Evolutionary conservation across 2,888 invertebrate genomes (phyloP).

Genomic region (Brachylomia viminalis): DNA sequence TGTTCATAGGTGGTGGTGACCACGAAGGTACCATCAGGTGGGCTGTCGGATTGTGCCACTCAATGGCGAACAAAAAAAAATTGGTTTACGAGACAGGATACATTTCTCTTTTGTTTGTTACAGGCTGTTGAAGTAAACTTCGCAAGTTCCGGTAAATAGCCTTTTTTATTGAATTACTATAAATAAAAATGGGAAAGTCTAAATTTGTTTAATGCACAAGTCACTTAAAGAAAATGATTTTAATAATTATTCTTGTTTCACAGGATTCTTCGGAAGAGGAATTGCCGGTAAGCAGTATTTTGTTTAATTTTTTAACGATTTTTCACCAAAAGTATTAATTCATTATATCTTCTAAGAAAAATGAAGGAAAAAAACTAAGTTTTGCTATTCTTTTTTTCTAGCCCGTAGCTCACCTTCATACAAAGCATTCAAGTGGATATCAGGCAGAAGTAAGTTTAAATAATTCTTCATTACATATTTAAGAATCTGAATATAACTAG

Average conservation of each 20-base stretch:
- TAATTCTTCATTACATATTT: background rate
- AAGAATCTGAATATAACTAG: background rate
- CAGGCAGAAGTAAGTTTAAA: conserved; percentile 12
- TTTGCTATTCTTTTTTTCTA: background rate
- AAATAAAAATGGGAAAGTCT: background rate
- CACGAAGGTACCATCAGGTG: too few relatives aligned
- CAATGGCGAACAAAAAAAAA: too few relatives aligned
- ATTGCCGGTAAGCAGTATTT: conserved; percentile 12
- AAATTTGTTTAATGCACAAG: background rate
- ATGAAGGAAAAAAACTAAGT: background rate
- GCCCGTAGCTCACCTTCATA: background rate
- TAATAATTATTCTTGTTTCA: background rate
- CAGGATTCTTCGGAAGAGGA: conserved; percentile 24
- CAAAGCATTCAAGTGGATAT: conserved; percentile 12
- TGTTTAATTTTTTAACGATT: background rate
- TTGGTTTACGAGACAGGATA: too few relatives aligned
- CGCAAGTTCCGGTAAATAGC: conserved; percentile 6
- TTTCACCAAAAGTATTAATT: background rate
- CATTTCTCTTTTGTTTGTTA: background rate
- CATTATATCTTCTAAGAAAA: rapidly evolving
- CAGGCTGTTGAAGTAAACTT: background rate
- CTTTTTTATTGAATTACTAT: background rate
- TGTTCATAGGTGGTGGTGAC: too few relatives aligned
- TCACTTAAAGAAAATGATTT: background rate
- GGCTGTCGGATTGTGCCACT: too few relatives aligned